Conservation (phyloP, 2,113 vertebrate genomes). For the Coracopsis vasa region DNA sequence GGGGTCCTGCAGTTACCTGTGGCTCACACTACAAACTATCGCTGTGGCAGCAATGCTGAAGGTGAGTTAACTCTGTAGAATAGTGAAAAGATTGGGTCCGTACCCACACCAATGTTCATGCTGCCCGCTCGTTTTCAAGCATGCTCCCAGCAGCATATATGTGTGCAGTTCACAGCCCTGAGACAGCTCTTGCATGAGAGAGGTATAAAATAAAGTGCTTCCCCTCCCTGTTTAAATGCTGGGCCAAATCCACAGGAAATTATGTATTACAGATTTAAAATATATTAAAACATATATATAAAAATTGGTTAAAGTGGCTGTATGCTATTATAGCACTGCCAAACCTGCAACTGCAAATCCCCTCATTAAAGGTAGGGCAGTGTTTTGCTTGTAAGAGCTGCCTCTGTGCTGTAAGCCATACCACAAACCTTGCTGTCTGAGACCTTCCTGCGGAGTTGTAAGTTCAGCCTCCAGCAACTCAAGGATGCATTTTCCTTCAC, state of each 20-base stretch:
- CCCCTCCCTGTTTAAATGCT: not conserved
- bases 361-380: not conserved
- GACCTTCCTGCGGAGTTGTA: not conserved
- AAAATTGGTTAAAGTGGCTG: not conserved
- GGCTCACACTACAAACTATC: not conserved
- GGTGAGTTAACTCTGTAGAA: not conserved
- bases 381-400: not conserved
- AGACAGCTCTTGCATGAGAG: not conserved
- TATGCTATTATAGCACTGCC: not conserved
- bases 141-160: not conserved
- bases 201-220: not conserved
- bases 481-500: not conserved
- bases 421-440: not conserved
- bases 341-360: not conserved
- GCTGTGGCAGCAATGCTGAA: not conserved
- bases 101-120: rapidly evolving
- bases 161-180: not conserved
- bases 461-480: not conserved
- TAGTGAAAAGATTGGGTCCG: not conserved
- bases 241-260: not conserved
- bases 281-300: not conserved
- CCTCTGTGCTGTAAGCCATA: not conserved
- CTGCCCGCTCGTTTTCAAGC: not conserved
- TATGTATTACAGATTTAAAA: not conserved
- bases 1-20: not conserved